These are phyloP conservation scores for Macrobrachium rosenbergii DNA, from an alignment of 1,140 invertebrate genomes.

Conservation along the genomic window DNA sequence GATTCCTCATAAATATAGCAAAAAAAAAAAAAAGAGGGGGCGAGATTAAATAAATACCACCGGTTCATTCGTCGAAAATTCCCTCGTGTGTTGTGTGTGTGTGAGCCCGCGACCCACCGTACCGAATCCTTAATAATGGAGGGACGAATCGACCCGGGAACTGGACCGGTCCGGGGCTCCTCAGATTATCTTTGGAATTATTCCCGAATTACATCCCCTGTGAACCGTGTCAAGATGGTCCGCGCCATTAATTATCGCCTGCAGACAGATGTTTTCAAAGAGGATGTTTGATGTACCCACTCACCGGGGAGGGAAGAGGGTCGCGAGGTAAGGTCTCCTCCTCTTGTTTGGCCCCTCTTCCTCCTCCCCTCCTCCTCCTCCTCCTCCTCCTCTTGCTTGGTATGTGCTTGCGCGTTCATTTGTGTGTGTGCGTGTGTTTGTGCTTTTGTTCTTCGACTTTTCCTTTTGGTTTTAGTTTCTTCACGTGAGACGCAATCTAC, in stretches of 20 bases:
- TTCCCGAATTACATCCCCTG: slow-evolving; percentile 5
- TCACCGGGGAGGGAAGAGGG: not conserved
- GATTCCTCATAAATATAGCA: too few species aligned
- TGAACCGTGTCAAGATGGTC: not conserved
- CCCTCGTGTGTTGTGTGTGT: not conserved
- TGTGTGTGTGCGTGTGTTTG: not conserved
- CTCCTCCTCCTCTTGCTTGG: not conserved
- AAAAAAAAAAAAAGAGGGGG: not conserved
- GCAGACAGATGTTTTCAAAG: not conserved
- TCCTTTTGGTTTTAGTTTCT: too few species aligned
- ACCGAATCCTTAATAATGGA: slow-evolving; percentile 26
- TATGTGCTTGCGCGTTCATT: not conserved
- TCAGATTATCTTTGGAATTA: not conserved
- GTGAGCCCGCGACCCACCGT: slow-evolving; percentile 13
- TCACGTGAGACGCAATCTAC: too few species aligned
- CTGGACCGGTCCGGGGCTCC: slow-evolving; percentile 2
- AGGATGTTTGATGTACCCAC: too few species aligned
- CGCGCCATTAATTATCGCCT: slow-evolving; percentile 10
- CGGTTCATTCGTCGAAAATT: not conserved
- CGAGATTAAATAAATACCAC: not conserved
- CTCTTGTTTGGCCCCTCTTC: not conserved
- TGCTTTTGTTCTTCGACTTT: not conserved
- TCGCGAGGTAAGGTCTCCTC: not conserved
- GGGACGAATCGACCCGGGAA: not conserved
- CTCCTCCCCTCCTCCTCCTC: not conserved